phyloP scores from a whole-genome alignment of 2,888 invertebrate species.

The Drosophila nr. fundita region DNA sequence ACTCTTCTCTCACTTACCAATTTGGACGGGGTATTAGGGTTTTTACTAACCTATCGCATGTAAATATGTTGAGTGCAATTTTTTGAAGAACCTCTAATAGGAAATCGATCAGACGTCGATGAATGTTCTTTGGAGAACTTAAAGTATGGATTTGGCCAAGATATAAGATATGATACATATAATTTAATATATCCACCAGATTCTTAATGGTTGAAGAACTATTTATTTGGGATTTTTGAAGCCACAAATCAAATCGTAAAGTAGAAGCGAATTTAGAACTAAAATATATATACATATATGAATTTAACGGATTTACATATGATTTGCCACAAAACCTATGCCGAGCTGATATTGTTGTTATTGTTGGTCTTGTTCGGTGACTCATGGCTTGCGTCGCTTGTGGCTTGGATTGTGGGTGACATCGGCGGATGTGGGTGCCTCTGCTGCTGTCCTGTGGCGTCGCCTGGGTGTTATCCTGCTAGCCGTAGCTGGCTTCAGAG shows the following conservation, averaged over 20 bases:
- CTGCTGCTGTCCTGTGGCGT: slow-evolving; percentile 46
- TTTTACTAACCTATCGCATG: not conserved
- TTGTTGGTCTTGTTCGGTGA: not conserved
- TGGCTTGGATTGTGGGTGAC: slow-evolving; percentile 12
- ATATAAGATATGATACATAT: not conserved
- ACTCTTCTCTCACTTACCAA: not conserved
- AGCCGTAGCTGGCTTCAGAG: slow-evolving; percentile 15
- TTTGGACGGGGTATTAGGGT: not conserved
- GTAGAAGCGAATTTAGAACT: slow-evolving; percentile 13
- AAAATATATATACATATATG: slow-evolving; percentile 9
- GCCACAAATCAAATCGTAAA: not conserved
- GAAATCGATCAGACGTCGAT: no score
- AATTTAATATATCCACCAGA: not conserved
- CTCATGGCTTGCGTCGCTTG: slow-evolving; percentile 62
- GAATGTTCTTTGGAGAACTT: not conserved
- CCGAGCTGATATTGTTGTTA: not conserved
- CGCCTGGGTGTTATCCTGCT: slow-evolving; percentile 40
- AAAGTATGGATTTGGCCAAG: not conserved
- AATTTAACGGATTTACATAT: slow-evolving; percentile 6
- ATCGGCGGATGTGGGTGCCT: slow-evolving; percentile 17
- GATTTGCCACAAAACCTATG: not conserved
- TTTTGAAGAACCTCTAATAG: not conserved
- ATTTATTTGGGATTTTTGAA: not conserved
- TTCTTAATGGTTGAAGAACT: not conserved
- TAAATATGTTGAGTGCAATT: not conserved